Percentiles rank a stretch among this genome's conserved stretches.
These are phyloP conservation scores for Epirrhoe alternata DNA, from an alignment of 2,888 invertebrate species.

Conservation along the genomic window DNA sequence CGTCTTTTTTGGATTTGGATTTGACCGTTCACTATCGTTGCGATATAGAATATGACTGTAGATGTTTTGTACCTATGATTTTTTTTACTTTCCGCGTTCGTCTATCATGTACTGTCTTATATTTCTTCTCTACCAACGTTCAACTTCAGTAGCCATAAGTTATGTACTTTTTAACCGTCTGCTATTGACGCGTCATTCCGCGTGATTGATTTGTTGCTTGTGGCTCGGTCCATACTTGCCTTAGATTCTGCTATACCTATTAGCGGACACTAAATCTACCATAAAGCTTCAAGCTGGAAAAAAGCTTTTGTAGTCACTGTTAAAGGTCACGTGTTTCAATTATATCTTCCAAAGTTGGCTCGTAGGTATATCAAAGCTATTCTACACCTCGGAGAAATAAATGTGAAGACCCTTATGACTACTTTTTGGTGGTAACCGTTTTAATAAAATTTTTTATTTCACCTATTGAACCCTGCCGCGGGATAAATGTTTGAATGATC, in stretches of 20 bases:
- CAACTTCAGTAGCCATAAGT: slow-evolving; percentile 56
- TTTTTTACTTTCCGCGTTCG: background rate
- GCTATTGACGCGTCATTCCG: slow-evolving; percentile 52
- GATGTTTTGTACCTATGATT: background rate
- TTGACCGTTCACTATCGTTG: too few relatives aligned
- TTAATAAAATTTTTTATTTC: too few relatives aligned
- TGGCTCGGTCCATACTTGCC: slow-evolving; percentile 6
- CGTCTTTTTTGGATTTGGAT: too few relatives aligned
- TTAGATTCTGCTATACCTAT: background rate
- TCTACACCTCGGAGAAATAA: too few relatives aligned
- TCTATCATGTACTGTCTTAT: background rate
- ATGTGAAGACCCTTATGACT: too few relatives aligned
- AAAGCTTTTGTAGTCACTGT: background rate
- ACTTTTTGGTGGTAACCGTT: too few relatives aligned
- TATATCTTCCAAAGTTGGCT: too few relatives aligned
- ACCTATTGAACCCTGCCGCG: too few relatives aligned
- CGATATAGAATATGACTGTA: too few relatives aligned
- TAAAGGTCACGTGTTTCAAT: too few relatives aligned
- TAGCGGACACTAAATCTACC: background rate
- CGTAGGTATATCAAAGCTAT: too few relatives aligned
- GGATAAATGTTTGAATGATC: too few relatives aligned
- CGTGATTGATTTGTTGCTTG: slow-evolving; percentile 59
- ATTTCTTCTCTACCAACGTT: slow-evolving; percentile 38
- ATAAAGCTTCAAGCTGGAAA: background rate
- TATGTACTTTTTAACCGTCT: slow-evolving; percentile 61